A percentile compares a stretch with the other conserved stretches of the same genome.
These are phyloP conservation scores for Glyptemys insculpta DNA, from an alignment of 2,797 vertebrate species.

Conservation along the genomic window DNA sequence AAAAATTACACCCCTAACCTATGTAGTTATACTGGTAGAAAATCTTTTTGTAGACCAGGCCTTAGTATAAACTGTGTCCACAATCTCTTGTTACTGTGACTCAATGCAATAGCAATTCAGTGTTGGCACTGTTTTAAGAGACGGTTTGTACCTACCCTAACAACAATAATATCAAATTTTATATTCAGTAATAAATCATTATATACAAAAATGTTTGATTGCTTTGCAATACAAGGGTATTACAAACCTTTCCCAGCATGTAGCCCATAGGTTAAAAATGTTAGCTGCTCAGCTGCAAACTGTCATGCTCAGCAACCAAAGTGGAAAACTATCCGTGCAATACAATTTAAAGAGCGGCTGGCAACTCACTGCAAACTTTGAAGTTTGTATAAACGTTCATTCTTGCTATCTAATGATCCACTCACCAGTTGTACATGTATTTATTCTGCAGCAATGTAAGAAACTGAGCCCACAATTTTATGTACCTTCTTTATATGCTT, in stretches of 20 bases:
- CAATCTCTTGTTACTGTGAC: slow-evolving; percentile 49
- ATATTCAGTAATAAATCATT: slow-evolving; percentile 61
- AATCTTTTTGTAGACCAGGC: neutral
- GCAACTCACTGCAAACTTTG: slow-evolving; percentile 12
- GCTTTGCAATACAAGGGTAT: slow-evolving; percentile 4
- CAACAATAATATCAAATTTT: slow-evolving; percentile 46
- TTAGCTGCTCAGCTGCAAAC: slow-evolving; percentile 52
- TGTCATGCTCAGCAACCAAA: neutral
- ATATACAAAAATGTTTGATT: slow-evolving; percentile 42
- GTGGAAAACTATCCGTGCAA: neutral
- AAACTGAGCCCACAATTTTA: neutral
- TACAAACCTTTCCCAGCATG: slow-evolving; percentile 53
- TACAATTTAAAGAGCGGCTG: neutral
- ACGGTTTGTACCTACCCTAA: slow-evolving; percentile 56
- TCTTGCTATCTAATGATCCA: slow-evolving; percentile 42
- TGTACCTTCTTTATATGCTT: slow-evolving; percentile 17
- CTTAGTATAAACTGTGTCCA: slow-evolving; percentile 4
- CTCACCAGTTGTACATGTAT: neutral
- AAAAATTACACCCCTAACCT: neutral
- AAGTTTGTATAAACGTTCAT: slow-evolving; percentile 24
- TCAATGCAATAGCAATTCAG: slow-evolving; percentile 70
- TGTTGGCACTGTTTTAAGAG: slow-evolving; percentile 64
- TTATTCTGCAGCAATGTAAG: neutral
- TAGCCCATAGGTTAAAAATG: neutral
- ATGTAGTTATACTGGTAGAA: neutral